Base-by-base conservation (phyloP, 1,140 invertebrate species). In the Berghia stephanieae region DNA sequence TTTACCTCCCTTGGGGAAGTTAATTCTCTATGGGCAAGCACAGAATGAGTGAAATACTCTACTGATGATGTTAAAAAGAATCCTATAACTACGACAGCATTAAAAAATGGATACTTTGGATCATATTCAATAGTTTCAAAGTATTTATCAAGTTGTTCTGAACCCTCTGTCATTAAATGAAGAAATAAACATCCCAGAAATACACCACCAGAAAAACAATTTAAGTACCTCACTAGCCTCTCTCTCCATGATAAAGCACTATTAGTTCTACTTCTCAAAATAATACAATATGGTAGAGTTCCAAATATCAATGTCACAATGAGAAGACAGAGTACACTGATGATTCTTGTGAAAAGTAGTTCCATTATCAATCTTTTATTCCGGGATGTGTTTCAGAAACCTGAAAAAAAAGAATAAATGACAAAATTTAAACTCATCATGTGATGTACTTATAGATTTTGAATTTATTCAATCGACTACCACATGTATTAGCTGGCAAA, bases 141-240 rank as follows among this genome's bases (percentile, higher is more conserved):
- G 67, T 79, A 79, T 1, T 70, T 16, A n/a, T 81, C 78, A 3
- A 92, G 78, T 55, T 81, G 83, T 34, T 89, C 85, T 44, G 85
- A 79, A 2, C 91, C 90, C 80, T 92, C 91, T 5, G 91, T 91
- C 75, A 91, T 86, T n/a, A 92, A 82, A 83, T 92, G 90, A 0
- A 92, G 83, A 24, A 92, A 85, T 71, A 90, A 91, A 36, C 91
- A 91, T 10, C 85, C 90, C 13, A 92, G 84, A 80, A 92, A 92
- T 46, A 92, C 91, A 34, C 92, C 92, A 8, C 91, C 91, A 46
- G 91, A 90, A 81, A 92, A 92, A 80, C 91, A 85, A 79, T 86
- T 86, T 34, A 85, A 68, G 44, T 78, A 77, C 34, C 69, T 74
- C 0, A 86, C 43, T n/a, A 78, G 74, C 1, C 44, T 67, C 13